phyloP scores from a whole-genome alignment of 2,797 vertebrate genomes.

The Philypnodon macrostomus region DNA sequence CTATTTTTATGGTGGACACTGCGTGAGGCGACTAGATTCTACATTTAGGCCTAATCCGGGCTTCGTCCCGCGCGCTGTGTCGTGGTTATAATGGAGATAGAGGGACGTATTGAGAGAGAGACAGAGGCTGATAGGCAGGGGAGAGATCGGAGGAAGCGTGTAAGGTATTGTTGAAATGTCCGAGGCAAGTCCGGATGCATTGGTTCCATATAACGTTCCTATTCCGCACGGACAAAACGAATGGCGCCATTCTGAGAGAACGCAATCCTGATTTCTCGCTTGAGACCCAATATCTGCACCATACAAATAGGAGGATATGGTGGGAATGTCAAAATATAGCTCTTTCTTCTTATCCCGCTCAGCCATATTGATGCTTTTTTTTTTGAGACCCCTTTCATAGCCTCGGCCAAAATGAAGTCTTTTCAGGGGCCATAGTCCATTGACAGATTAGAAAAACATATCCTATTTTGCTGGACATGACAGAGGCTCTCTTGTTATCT shows the following conservation, averaged over 20 bases:
- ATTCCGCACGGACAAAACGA: constrained; percentile 62
- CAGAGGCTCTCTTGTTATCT: constrained; percentile 67
- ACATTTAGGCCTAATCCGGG: constrained; percentile 71
- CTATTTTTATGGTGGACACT: constrained; percentile 65
- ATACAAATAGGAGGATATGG: constrained; percentile 73
- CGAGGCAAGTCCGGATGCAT: constrained; percentile 68
- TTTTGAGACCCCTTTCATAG: constrained; percentile 73
- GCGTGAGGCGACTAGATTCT: constrained; percentile 64
- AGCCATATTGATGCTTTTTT: constrained; percentile 77
- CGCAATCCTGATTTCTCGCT: constrained; percentile 69
- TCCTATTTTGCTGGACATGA: constrained; percentile 66
- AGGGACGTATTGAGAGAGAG: constrained; percentile 44
- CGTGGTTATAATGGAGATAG: constrained; percentile 60
- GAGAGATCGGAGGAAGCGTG: constrained; percentile 43
- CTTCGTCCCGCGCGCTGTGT: constrained; percentile 50
- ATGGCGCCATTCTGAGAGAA: constrained; percentile 53
- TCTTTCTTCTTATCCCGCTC: constrained; percentile 76
- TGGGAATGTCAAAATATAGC: constrained; percentile 63
- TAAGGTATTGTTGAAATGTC: constrained; percentile 65
- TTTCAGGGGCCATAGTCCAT: constrained; percentile 64
- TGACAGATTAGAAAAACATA: constrained; percentile 76
- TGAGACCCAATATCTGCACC: constrained; percentile 74
- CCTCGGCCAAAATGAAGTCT: constrained; percentile 75
- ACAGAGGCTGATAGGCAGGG: constrained; percentile 18
- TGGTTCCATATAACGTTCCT: constrained; percentile 76